Base-by-base conservation (phyloP, 2,113 vertebrate genomes). In the Rhynchopsitta pachyrhyncha region DNA sequence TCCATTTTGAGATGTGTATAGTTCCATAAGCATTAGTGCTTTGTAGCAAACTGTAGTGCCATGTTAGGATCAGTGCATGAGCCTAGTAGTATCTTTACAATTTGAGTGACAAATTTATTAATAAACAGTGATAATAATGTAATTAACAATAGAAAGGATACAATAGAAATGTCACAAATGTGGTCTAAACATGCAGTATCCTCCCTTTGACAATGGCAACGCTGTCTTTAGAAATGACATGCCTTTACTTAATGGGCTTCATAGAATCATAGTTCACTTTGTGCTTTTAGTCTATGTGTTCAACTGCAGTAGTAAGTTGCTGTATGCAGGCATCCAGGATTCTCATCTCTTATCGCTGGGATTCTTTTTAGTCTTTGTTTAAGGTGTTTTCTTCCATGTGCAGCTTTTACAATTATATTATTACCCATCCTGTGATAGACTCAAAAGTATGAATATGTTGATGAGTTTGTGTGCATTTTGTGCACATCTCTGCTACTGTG, bases 1-100 rank as follows among this genome's bases (percentile, higher is more conserved):
- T 99, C 99, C 99, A 99, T 99, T 99, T 99, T 99, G 98, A 99
- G 98, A 99, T 99, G 99, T 99, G 99, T 99, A 99, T 99, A 99
- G 99, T 99, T 99, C 99, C 98, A 99, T 99, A 98, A 98, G 98
- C 99, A 98, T 99, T 98, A 99, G 98, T 98, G 97, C 98, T 99
- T 99, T 97, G 98, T 99, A 99, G 99, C 98, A 97, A 98, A 98
- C 98, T 98, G 98, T 99, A 98, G 98, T 99, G 98, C 98, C 98
- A 98, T 98, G 98, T 98, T 98, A 98, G 98, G 98, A 98, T 98
- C 99, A 98, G 97, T 99, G 99, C 99, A 99, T 99, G 99, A 99
- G 96, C 98, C 98, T 99, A 98, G 98, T 98, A 98, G 98, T 98
- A 98, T 98, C 98, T 98, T 99, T 99, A 98, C 96, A 96, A 96